Percentiles rank a stretch among this genome's conserved stretches.
Evolutionary conservation across 2,888 invertebrate genomes (phyloP).

Genomic region (Melanchra persicariae): DNA sequence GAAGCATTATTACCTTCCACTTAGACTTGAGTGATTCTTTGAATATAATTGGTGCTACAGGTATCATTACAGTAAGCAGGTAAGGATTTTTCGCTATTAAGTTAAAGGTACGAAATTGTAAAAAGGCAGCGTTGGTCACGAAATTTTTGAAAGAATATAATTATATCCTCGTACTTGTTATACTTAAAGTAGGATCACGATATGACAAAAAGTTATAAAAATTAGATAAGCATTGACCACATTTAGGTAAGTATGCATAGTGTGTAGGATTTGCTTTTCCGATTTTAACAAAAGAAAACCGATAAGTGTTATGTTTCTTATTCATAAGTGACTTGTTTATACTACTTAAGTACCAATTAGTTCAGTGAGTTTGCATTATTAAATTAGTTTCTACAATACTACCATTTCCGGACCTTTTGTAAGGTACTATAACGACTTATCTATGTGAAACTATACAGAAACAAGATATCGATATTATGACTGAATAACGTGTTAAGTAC

Average conservation of each 20-base stretch:
- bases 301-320: neutral
- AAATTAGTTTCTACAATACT: neutral
- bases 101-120: slow-evolving; percentile 24
- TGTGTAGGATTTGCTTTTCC: neutral
- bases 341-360: slow-evolving; percentile 1
- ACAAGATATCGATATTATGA: neutral
- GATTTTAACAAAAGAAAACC: too few species aligned
- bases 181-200: neutral
- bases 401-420: neutral
- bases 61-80: slow-evolving; percentile 36
- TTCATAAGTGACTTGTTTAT: slow-evolving; percentile 5
- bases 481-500: slow-evolving; percentile 10
- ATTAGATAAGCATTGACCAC: neutral
- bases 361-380: slow-evolving; percentile 2
- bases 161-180: neutral
- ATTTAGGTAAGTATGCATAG: neutral
- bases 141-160: neutral
- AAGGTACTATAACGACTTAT: neutral
- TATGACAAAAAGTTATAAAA: neutral
- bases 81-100: slow-evolving; percentile 25
- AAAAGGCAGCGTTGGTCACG: slow-evolving; percentile 6
- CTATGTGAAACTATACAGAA: neutral
- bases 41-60: slow-evolving; percentile 35
- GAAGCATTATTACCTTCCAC: slow-evolving; percentile 30
- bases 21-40: slow-evolving; percentile 31